These are phyloP conservation scores for Tryphoninae sp. DNA, from an alignment of 2,888 invertebrate genomes.

Conservation along the genomic window DNA sequence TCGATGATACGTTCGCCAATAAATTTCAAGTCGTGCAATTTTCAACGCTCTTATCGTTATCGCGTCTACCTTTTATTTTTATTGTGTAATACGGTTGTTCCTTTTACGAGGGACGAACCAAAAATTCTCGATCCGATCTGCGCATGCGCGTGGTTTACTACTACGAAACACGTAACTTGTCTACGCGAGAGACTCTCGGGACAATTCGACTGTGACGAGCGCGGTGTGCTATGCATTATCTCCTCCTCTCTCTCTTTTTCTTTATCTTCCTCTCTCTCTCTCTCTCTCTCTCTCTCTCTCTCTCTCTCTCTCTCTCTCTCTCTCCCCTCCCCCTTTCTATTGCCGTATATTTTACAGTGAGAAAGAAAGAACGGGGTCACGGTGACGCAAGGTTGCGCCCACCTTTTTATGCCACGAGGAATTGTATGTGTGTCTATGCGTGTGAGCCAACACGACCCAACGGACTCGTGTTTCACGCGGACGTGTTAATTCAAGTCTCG, in stretches of 20 bases:
- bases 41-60: too few species aligned
- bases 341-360: conserved; percentile 36
- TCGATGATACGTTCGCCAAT: too few species aligned
- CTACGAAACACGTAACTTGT: background rate
- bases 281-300: conserved; percentile 5
- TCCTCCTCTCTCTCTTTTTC: background rate
- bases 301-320: conserved; percentile 4
- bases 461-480: conserved; percentile 70
- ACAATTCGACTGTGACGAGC: conserved; percentile 59
- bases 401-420: conserved; percentile 51
- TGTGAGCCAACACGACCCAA: conserved; percentile 33
- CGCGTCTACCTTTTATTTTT: too few species aligned
- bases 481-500: conserved; percentile 72
- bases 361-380: conserved; percentile 65
- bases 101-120: too few species aligned
- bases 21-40: too few species aligned
- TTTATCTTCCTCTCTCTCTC: background rate
- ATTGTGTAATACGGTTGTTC: too few species aligned
- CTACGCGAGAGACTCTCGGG: conserved; percentile 26
- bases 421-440: conserved; percentile 28
- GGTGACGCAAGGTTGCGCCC: conserved; percentile 67
- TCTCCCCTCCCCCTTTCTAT: background rate
- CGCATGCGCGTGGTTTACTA: background rate
- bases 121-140: background rate
- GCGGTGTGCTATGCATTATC: conserved; percentile 8